Conservation (phyloP, 2,797 vertebrate genomes). For the Serranus cabrilla region DNA sequence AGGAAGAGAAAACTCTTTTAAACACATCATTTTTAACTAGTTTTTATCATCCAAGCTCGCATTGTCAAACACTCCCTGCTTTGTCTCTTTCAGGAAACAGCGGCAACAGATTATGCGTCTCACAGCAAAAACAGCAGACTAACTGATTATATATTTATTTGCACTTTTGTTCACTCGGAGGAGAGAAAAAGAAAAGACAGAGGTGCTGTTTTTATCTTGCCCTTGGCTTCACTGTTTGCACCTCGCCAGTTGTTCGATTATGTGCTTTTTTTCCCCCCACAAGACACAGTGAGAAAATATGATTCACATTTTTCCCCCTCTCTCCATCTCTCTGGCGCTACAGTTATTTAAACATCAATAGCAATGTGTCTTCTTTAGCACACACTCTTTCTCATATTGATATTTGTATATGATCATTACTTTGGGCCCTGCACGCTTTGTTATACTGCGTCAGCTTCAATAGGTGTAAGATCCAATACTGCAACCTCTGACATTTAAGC, state of each 20-base stretch:
- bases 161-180: constrained; percentile 69
- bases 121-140: constrained; percentile 57
- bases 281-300: constrained; percentile 76
- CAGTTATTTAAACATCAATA: constrained; percentile 90
- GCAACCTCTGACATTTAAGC: constrained; percentile 83
- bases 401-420: constrained; percentile 90
- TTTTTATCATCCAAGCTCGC: constrained; percentile 70
- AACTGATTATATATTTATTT: constrained; percentile 82
- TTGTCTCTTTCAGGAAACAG: constrained; percentile 54
- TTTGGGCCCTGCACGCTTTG: constrained; percentile 83
- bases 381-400: constrained; percentile 88
- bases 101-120: constrained; percentile 74
- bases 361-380: constrained; percentile 89
- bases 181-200: constrained; percentile 43
- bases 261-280: constrained; percentile 46
- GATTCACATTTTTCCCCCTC: constrained; percentile 73
- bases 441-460: constrained; percentile 84
- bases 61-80: constrained; percentile 72
- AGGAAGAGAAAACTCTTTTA: constrained; percentile 74
- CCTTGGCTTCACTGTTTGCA: constrained; percentile 73
- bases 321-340: constrained; percentile 83
- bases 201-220: constrained; percentile 67
- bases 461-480: constrained; percentile 86
- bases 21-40: constrained; percentile 77
- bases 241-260: constrained; percentile 81